phyloP scores from a whole-genome alignment of 2,113 vertebrate species.

The Corythornis cristatus region DNA sequence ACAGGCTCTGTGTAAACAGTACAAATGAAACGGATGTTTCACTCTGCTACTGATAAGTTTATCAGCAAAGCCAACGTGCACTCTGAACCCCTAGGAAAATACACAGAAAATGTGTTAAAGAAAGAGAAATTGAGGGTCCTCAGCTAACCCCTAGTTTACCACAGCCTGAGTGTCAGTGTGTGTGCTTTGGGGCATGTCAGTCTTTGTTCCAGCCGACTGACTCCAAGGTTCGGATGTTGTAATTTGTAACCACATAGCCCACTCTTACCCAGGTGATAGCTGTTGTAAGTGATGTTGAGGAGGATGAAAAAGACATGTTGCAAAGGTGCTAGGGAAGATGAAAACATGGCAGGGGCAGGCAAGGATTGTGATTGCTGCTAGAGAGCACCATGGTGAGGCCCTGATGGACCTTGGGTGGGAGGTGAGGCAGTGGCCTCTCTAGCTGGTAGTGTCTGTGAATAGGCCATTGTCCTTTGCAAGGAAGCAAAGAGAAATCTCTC shows the following conservation, averaged over 20 bases:
- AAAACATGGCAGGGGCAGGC: background rate
- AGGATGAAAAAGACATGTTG: background rate
- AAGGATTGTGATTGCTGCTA: background rate
- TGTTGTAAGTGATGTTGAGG: accelerated
- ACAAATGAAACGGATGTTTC: background rate
- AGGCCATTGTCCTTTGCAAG: background rate
- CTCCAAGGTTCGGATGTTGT: background rate
- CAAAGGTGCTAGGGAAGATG: background rate
- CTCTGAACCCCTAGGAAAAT: background rate
- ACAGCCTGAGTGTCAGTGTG: background rate
- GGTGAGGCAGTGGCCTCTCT: background rate
- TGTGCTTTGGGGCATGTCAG: accelerated
- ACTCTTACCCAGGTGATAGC: background rate
- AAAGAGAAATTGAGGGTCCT: constrained; percentile 18
- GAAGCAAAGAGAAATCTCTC: constrained; percentile 3
- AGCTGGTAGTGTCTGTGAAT: background rate
- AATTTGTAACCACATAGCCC: background rate
- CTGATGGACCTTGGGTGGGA: background rate
- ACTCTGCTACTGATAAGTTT: constrained; percentile 20
- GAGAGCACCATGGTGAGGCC: accelerated
- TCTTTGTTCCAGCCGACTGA: background rate
- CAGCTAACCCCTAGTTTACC: background rate
- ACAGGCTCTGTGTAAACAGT: background rate
- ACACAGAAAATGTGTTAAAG: background rate
- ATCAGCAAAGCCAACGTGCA: background rate